A percentile compares a stretch with the other conserved stretches of the same genome.
phyloP scores from a whole-genome alignment of 2,113 vertebrate species.

The Murina feae region DNA sequence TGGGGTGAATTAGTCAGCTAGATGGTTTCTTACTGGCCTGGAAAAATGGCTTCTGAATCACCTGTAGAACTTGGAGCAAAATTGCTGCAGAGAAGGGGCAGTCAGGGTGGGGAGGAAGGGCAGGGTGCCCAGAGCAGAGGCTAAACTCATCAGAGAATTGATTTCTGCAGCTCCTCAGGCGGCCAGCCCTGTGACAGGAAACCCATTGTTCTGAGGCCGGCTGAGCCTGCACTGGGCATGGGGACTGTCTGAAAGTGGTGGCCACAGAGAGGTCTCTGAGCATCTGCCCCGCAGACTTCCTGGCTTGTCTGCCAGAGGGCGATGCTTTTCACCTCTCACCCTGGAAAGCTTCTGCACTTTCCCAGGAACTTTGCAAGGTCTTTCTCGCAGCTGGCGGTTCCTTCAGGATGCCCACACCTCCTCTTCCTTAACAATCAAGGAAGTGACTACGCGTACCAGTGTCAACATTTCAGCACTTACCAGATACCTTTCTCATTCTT shows the following conservation, averaged over 20 bases:
- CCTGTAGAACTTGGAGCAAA: neutral
- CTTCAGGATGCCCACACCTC: slow-evolving; percentile 21
- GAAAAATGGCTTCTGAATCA: neutral
- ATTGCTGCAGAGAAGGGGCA: neutral
- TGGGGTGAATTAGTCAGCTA: neutral
- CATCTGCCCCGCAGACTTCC: neutral
- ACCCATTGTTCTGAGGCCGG: slow-evolving; percentile 22
- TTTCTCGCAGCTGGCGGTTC: neutral
- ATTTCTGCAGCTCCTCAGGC: neutral
- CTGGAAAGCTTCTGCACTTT: neutral
- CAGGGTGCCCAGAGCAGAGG: neutral
- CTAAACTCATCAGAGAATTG: neutral
- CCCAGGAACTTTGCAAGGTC: neutral
- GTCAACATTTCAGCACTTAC: neutral
- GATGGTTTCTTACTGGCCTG: neutral
- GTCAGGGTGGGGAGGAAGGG: neutral
- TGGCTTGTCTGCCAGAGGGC: slow-evolving; percentile 4
- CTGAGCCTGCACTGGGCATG: neutral
- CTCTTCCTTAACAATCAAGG: slow-evolving; percentile 17
- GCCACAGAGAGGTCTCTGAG: neutral
- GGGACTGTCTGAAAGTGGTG: neutral
- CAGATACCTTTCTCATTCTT: neutral
- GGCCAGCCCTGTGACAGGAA: slow-evolving; percentile 37
- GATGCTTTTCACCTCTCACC: neutral
- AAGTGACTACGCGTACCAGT: slow-evolving; percentile 16